Conservation (phyloP, 1,140 invertebrate genomes). For the Physella acuta region DNA sequence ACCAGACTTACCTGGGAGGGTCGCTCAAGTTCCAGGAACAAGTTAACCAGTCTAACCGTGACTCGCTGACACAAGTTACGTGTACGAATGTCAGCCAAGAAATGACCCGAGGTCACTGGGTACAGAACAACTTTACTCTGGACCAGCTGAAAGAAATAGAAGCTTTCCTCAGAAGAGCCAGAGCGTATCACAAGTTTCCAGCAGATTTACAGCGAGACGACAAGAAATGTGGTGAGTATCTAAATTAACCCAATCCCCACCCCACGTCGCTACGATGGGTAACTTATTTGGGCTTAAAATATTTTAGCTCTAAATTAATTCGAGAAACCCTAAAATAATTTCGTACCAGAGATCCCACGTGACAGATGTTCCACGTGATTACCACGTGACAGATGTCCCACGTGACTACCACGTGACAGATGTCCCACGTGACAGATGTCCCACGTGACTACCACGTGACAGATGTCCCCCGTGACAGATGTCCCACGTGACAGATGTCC, state of each 20-base stretch:
- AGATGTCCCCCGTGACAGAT: no score
- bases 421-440: no score
- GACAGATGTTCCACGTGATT: background rate
- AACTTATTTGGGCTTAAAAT: background rate
- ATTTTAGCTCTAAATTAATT: no score
- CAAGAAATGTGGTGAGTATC: slow-evolving; percentile 24
- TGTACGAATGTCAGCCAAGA: slow-evolving; percentile 10
- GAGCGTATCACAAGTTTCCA: slow-evolving; percentile 16
- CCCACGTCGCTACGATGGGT: no score
- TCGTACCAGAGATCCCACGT: background rate
- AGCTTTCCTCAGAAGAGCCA: background rate
- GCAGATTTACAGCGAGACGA: slow-evolving; percentile 18
- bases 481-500: no score
- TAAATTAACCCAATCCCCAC: no score
- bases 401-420: no score
- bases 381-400: background rate
- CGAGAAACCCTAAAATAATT: background rate
- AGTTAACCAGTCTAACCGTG: no score
- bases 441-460: no score
- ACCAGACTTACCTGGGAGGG: no score
- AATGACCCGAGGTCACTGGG: slow-evolving; percentile 17
- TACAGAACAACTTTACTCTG: background rate
- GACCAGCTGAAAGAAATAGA: background rate
- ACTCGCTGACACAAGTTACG: no score
- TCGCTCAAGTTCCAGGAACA: no score